phyloP scores from a whole-genome alignment of 2,888 invertebrate species.

The Oscheius sp. region DNA sequence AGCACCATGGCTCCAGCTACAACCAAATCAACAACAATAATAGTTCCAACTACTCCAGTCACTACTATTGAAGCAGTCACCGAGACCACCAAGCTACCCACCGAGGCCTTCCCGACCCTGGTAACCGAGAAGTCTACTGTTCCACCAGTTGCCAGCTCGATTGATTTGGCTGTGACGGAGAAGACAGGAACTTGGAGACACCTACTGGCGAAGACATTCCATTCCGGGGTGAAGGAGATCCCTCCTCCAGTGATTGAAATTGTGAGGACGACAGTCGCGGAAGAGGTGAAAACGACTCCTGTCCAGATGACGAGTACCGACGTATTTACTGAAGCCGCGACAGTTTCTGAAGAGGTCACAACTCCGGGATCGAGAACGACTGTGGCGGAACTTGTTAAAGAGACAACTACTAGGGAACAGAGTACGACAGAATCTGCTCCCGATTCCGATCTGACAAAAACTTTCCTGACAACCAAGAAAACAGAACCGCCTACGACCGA shows the following conservation, averaged over 20 bases:
- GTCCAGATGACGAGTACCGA: neutral
- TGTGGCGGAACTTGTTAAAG: neutral
- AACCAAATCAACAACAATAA: neutral
- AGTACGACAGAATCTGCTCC: neutral
- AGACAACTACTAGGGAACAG: neutral
- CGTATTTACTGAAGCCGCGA: neutral
- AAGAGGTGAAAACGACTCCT: conserved; percentile 7
- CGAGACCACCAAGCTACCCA: neutral
- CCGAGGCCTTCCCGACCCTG: conserved; percentile 5
- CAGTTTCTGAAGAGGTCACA: neutral
- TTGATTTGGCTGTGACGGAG: conserved; percentile 24
- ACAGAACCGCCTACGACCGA: conserved; percentile 15
- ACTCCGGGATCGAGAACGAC: conserved; percentile 18
- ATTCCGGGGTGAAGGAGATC: neutral
- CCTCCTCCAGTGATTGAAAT: conserved; percentile 9
- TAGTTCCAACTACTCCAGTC: conserved; percentile 12
- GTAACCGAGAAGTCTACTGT: neutral
- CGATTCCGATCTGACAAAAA: conserved; percentile 3
- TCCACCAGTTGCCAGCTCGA: conserved; percentile 13
- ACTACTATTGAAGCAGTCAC: conserved; percentile 1
- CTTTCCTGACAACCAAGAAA: neutral
- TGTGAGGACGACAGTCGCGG: conserved; percentile 22
- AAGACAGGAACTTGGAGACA: neutral
- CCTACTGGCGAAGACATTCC: conserved; percentile 26
- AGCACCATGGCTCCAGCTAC: conserved; percentile 1